These are phyloP conservation scores for Stegodyphus dumicola DNA, from an alignment of 1,140 invertebrate genomes.

Conservation along the genomic window DNA sequence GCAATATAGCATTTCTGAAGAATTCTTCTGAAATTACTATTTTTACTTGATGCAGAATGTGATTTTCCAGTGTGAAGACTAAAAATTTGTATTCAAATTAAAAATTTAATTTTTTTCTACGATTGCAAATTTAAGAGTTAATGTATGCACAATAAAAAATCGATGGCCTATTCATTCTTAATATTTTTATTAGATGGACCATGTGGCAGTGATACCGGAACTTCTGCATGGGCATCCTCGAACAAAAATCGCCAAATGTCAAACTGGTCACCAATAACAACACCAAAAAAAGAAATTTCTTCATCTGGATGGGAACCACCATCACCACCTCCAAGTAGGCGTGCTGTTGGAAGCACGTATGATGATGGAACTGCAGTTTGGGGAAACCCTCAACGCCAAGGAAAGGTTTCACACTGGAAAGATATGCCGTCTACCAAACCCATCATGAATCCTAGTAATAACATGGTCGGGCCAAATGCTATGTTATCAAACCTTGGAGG, in stretches of 20 bases:
- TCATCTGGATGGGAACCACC: slow-evolving; percentile 87
- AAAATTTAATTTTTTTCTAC: no score
- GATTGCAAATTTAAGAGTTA: no score
- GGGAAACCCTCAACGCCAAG: slow-evolving; percentile 78
- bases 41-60: no score
- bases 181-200: slow-evolving; percentile 3
- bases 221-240: slow-evolving; percentile 9
- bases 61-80: no score
- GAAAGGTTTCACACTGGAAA: slow-evolving; percentile 79
- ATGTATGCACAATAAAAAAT: no score
- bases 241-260: slow-evolving; percentile 19
- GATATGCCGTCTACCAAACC: slow-evolving; percentile 75
- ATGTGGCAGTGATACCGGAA: background rate
- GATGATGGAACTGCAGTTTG: slow-evolving; percentile 94
- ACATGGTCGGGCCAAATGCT: slow-evolving; percentile 6
- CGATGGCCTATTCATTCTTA: no score
- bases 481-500: slow-evolving; percentile 1
- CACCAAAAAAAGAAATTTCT: slow-evolving; percentile 64
- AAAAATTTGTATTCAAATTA: no score
- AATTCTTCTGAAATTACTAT: no score
- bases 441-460: slow-evolving; percentile 67
- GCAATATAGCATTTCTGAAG: no score
- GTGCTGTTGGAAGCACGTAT: slow-evolving; percentile 32
- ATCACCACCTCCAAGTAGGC: slow-evolving; percentile 69
- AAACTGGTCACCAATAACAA: slow-evolving; percentile 52